Percentiles rank a stretch among this genome's conserved stretches.
Evolutionary conservation across 2,888 invertebrate species (phyloP).

Genomic region (Nasonovia ribisnigri): DNA sequence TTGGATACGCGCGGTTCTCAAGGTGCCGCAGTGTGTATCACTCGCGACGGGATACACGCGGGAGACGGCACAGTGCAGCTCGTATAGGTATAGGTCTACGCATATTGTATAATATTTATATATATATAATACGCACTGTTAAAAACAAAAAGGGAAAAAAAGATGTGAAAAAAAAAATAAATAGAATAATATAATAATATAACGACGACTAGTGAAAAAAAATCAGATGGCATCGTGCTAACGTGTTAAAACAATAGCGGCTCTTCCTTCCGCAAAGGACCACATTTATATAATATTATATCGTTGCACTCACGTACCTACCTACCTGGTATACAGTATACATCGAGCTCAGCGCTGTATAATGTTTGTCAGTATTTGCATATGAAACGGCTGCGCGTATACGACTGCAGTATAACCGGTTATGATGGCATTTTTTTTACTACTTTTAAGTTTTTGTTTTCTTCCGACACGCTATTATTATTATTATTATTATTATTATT

Average conservation of each 20-base stretch:
- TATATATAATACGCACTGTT: not conserved
- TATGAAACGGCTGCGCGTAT: constrained; percentile 52
- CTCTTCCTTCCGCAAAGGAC: constrained; percentile 64
- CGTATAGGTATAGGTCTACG: not conserved
- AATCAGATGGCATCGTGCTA: constrained; percentile 1
- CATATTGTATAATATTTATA: not conserved
- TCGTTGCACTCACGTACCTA: not conserved
- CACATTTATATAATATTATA: constrained; percentile 24
- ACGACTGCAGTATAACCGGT: constrained; percentile 46
- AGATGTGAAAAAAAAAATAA: not conserved
- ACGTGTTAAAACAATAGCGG: constrained; percentile 64
- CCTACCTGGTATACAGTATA: not conserved
- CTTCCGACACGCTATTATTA: constrained; percentile 39
- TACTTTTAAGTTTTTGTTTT: constrained; percentile 43
- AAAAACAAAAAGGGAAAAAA: constrained; percentile 29
- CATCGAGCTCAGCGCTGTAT: not conserved
- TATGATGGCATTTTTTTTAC: constrained; percentile 39
- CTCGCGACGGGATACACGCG: constrained; percentile 28
- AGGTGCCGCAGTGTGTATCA: constrained; percentile 33
- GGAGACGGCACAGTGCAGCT: not conserved
- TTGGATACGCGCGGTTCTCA: constrained; percentile 47
- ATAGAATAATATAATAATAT: constrained; percentile 13
- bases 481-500: constrained; percentile 34
- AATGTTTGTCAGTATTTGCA: constrained; percentile 41
- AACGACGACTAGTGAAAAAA: constrained; percentile 38